These are phyloP conservation scores for Leguminivora glycinivorella DNA, from an alignment of 1,140 invertebrate genomes.

Conservation along the genomic window DNA sequence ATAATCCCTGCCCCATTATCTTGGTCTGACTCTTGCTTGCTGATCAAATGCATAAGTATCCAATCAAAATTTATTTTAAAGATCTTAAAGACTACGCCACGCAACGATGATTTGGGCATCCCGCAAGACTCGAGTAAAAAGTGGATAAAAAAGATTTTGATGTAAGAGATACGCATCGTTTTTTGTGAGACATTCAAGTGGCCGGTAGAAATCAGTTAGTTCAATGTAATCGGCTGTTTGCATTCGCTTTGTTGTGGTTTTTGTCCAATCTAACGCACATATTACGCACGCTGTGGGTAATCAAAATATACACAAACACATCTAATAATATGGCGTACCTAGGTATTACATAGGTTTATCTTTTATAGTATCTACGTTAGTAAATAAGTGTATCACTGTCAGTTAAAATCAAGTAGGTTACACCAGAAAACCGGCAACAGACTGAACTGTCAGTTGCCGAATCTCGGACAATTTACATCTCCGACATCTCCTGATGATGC, in stretches of 20 bases:
- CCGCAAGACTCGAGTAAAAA: not conserved
- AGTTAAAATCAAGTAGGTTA: no score
- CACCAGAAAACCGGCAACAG: no score
- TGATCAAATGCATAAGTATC: not conserved
- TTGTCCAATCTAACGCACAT: not conserved
- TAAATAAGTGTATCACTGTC: no score
- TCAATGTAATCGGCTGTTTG: conserved; percentile 8
- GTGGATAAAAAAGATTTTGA: not conserved
- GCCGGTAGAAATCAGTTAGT: not conserved
- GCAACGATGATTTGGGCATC: conserved; percentile 1
- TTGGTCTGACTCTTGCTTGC: no score
- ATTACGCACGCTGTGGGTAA: not conserved
- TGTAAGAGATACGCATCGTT: not conserved
- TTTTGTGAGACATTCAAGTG: not conserved
- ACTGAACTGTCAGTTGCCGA: no score
- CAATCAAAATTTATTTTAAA: not conserved
- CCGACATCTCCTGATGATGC: no score
- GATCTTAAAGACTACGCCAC: not conserved
- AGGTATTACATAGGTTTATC: no score
- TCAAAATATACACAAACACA: no score
- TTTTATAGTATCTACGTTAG: no score
- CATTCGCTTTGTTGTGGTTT: conserved; percentile 4
- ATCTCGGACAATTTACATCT: no score
- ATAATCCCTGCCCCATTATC: no score
- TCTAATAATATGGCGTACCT: no score